phyloP scores from a whole-genome alignment of 1,140 invertebrate species.

The Drosophila rufa region DNA sequence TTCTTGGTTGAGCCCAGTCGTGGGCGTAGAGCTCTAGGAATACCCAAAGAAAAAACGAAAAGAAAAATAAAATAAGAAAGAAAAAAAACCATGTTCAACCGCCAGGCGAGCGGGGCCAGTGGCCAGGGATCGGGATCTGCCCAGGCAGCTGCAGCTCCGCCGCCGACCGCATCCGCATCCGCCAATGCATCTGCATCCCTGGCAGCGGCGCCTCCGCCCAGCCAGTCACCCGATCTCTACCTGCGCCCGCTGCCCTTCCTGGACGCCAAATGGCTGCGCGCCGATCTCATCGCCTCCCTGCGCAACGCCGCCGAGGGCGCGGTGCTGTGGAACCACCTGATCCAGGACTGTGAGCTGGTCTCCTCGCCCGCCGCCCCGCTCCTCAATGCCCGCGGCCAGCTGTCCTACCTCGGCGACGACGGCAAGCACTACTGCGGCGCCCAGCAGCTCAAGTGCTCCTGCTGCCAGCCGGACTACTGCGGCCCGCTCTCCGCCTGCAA shows the following conservation, averaged over 20 bases:
- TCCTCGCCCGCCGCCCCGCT: constrained; percentile 67
- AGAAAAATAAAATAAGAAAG: constrained; percentile 4
- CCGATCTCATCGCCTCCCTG: constrained; percentile 81
- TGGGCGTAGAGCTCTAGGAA: constrained; percentile 33
- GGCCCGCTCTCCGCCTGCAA: constrained; percentile 83
- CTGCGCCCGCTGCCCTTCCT: constrained; percentile 79
- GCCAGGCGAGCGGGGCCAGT: constrained; percentile 36
- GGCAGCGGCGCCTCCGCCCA: constrained; percentile 12
- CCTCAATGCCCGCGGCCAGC: constrained; percentile 69
- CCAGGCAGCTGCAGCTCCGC: constrained; percentile 2
- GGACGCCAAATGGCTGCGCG: constrained; percentile 82
- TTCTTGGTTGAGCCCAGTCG: constrained; percentile 19
- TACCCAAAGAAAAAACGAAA: neutral
- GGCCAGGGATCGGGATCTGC: constrained; percentile 21
- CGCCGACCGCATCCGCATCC: neutral
- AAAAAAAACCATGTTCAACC: constrained; percentile 51
- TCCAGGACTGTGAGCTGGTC: constrained; percentile 82
- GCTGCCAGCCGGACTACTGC: constrained; percentile 80
- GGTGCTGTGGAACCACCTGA: constrained; percentile 81
- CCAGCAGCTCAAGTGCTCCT: constrained; percentile 73
- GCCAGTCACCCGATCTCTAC: constrained; percentile 67
- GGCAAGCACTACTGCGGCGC: constrained; percentile 84
- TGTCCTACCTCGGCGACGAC: constrained; percentile 81
- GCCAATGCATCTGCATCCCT: neutral
- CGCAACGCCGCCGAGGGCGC: constrained; percentile 73